Evolutionary conservation across 2,797 vertebrate genomes (phyloP), one percentile per base, ranked within the genome.

Genomic region (Pelobates cultripes): DNA sequence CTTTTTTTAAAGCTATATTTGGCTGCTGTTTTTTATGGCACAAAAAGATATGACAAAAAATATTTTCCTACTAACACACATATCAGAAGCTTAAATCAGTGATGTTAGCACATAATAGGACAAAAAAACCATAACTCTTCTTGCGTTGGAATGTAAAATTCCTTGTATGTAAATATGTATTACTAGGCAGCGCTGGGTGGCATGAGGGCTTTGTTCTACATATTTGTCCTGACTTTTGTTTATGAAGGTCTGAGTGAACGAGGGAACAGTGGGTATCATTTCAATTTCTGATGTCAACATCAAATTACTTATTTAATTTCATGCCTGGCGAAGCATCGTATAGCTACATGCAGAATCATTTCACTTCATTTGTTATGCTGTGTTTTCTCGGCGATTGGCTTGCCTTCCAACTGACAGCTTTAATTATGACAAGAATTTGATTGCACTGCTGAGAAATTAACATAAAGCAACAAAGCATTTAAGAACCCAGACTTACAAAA

Each of bases 231-330:
- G 92, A 90, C 90, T 91, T 92, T 92, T 94, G 93, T 94, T 94
- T 93, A 93, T 91, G 91, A 90, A 91, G 92, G 93, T 93, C 91
- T 91, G 90, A 92, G 91, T 92, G 93, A 93, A 95, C 90, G 93
- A 93, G 92, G 92, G 94, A 95, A 95, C 95, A 95, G 94, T 92
- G 90, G 95, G 95, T 96, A 97, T 97, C 95, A 96, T 96, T 98
- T 96, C 96, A 96, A 97, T 97, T 97, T 96, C 95, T 96, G 94
- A 96, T 96, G 96, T 97, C 96, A 96, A 97, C 96, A 96, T 97
- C 95, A 97, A 95, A 98, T 97, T 96, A 96, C 96, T 97, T 96
- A 97, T 98, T 97, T 97, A 93, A 97, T 98, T 98, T 98, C 96
- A 96, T 96, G 96, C 97, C 96, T 94, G 94, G 95, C 89, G 96